These are phyloP conservation scores for Sternotherus odoratus DNA, from an alignment of 2,797 vertebrate genomes.

Conservation along the genomic window DNA sequence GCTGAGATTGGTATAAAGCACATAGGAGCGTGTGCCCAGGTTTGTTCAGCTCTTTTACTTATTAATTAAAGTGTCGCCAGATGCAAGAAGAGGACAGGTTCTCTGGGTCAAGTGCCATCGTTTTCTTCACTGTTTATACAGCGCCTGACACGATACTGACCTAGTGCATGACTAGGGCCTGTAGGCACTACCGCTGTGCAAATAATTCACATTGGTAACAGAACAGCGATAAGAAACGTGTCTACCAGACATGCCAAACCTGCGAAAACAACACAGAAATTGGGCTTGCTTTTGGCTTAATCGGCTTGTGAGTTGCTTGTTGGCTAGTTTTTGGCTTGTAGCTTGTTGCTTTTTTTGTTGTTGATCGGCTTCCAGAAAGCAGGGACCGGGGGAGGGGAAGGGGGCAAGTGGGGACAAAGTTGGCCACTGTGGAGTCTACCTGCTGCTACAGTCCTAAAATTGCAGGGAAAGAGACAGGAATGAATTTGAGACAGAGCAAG, in stretches of 20 bases:
- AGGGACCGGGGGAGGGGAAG: too few species aligned
- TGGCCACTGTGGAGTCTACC: not conserved
- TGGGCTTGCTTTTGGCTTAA: too few species aligned
- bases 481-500: not conserved
- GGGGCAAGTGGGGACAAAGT: too few species aligned
- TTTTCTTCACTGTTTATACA: not conserved
- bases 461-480: not conserved
- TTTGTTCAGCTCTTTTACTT: not conserved
- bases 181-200: not conserved
- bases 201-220: not conserved
- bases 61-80: not conserved
- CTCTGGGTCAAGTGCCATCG: not conserved
- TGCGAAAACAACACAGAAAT: too few species aligned
- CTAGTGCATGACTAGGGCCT: not conserved
- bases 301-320: too few species aligned
- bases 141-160: not conserved
- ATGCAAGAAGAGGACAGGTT: not conserved
- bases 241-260: not conserved
- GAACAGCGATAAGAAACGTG: not conserved
- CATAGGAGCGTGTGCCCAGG: slow-evolving; percentile 12
- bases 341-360: too few species aligned
- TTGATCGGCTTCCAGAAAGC: too few species aligned
- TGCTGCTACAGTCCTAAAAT: not conserved
- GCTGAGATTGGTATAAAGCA: slow-evolving; percentile 26
- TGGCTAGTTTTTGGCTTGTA: too few species aligned